Percentiles rank a stretch among this genome's conserved stretches.
phyloP scores from a whole-genome alignment of 53 echinoderm and acorn worm species.

The Pentamera pediparva region DNA sequence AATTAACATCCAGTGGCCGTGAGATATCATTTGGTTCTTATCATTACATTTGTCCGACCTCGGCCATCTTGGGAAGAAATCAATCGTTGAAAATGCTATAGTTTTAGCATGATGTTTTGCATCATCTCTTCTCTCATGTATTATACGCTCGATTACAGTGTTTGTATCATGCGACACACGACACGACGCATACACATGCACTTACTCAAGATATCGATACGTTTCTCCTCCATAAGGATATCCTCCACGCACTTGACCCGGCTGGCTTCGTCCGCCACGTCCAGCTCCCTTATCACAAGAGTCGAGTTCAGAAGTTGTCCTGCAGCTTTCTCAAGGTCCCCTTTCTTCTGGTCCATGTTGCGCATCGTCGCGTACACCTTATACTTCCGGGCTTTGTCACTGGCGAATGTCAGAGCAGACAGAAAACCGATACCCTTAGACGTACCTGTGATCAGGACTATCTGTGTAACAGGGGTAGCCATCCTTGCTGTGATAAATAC shows the following conservation, averaged over 20 bases:
- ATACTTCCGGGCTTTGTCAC: neutral
- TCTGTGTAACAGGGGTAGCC: too few relatives aligned
- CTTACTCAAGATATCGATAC: conserved; percentile 14
- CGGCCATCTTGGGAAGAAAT: too few relatives aligned
- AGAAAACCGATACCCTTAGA: conserved; percentile 3
- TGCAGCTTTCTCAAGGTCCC: conserved; percentile 14
- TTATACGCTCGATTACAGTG: too few relatives aligned
- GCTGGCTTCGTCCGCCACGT: neutral
- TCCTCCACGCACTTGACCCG: neutral
- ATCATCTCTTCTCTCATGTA: too few relatives aligned
- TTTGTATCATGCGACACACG: too few relatives aligned
- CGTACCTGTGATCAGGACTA: conserved; percentile 10
- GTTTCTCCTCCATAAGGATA: conserved; percentile 11
- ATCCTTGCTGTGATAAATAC: too few relatives aligned
- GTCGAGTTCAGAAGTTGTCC: neutral
- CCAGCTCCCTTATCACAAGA: conserved; percentile 9
- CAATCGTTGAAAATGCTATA: too few relatives aligned
- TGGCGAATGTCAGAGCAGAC: conserved; percentile 6
- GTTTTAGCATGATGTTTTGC: too few relatives aligned
- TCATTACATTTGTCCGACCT: too few relatives aligned
- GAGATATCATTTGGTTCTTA: too few relatives aligned
- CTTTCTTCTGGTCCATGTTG: conserved; percentile 12
- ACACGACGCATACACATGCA: too few relatives aligned
- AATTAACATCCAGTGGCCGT: too few relatives aligned
- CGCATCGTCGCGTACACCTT: conserved; percentile 23